These are phyloP conservation scores for Pseudomyrmex flavicornis DNA, from an alignment of 1,140 invertebrate genomes.

Conservation along the genomic window DNA sequence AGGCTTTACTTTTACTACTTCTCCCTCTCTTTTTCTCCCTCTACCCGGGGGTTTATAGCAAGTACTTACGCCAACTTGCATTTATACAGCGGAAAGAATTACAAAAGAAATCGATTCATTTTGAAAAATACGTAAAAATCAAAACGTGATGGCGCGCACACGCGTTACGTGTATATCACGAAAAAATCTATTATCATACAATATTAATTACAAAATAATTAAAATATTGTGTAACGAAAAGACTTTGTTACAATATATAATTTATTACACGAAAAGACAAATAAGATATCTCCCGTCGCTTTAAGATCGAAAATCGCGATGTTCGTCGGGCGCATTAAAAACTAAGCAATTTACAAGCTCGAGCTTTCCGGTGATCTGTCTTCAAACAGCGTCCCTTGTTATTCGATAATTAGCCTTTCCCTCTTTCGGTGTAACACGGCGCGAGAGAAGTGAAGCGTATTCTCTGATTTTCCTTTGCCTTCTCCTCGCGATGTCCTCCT, in stretches of 20 bases:
- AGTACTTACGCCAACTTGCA: slow-evolving; percentile 67
- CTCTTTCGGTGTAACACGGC: slow-evolving; percentile 17
- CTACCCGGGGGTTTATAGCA: slow-evolving; percentile 19
- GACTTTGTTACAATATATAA: no score
- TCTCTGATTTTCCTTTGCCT: slow-evolving; percentile 34
- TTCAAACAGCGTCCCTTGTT: slow-evolving; percentile 59
- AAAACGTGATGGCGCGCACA: background rate
- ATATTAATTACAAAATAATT: background rate
- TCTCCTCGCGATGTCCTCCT: background rate
- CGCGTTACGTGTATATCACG: background rate
- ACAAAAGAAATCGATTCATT: slow-evolving; percentile 48
- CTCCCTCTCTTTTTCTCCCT: background rate
- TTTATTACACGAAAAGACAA: background rate
- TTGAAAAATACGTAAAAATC: slow-evolving; percentile 29
- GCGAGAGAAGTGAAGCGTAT: slow-evolving; percentile 43
- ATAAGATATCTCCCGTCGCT: background rate
- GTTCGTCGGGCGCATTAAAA: slow-evolving; percentile 37
- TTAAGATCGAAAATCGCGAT: slow-evolving; percentile 8
- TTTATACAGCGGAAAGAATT: slow-evolving; percentile 62
- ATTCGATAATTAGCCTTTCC: slow-evolving; percentile 66
- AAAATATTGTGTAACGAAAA: background rate
- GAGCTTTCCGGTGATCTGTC: slow-evolving; percentile 35
- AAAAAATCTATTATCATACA: no score
- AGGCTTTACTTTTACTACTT: slow-evolving; percentile 48
- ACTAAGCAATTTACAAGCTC: slow-evolving; percentile 46